These are phyloP conservation scores for Plebejus melissa DNA, from an alignment of 2,888 invertebrate genomes.

Conservation along the genomic window DNA sequence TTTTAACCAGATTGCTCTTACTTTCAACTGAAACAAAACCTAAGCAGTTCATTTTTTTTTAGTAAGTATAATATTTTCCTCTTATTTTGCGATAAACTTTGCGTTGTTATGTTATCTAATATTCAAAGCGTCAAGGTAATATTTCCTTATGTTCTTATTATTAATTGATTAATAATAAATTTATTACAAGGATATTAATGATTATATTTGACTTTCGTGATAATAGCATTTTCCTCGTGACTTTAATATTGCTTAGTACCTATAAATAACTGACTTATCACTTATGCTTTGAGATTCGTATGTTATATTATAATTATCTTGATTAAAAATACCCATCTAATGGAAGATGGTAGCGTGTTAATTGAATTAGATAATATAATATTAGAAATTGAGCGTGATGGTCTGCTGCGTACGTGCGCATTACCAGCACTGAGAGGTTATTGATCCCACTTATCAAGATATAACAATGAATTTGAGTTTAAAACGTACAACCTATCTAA, in stretches of 20 bases:
- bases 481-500: background rate
- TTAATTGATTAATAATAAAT: too few species aligned
- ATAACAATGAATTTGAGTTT: background rate
- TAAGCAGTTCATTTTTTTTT: too few species aligned
- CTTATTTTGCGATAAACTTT: too few species aligned
- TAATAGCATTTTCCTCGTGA: background rate
- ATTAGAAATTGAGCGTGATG: conserved; percentile 18
- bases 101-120: too few species aligned
- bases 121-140: background rate
- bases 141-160: background rate
- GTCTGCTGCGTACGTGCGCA: conserved; percentile 19
- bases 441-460: conserved; percentile 20
- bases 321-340: background rate
- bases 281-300: too few species aligned
- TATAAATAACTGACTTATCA: too few species aligned
- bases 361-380: conserved; percentile 25
- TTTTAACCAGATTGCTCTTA: background rate
- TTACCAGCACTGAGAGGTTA: conserved; percentile 16
- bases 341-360: background rate
- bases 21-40: background rate
- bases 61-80: too few species aligned
- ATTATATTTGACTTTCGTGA: too few species aligned
- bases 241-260: too few species aligned
- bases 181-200: too few species aligned
- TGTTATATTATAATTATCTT: too few species aligned